Evolutionary conservation across 2,888 invertebrate species (phyloP).

Genomic region (Phengaris arion): DNA sequence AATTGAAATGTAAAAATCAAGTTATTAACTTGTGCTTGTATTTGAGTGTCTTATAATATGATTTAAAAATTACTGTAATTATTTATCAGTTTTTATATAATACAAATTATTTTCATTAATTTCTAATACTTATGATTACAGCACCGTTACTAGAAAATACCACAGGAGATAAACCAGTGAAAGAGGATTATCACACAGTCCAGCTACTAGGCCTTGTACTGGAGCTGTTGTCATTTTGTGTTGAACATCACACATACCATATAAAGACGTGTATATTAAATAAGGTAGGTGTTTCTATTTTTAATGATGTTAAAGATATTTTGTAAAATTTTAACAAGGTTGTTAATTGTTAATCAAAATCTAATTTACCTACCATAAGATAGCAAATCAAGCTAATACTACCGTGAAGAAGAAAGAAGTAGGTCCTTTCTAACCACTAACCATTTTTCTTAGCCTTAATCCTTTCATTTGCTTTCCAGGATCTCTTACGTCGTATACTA

Average conservation of each 20-base stretch:
- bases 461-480: slow-evolving; percentile 61
- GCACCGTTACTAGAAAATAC: slow-evolving; percentile 97
- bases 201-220: slow-evolving; percentile 96
- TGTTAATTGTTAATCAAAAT: too few relatives aligned
- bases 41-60: background rate
- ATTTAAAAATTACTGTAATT: too few relatives aligned
- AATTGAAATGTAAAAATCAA: too few relatives aligned
- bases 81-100: too few relatives aligned
- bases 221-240: slow-evolving; percentile 98
- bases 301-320: background rate
- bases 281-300: slow-evolving; percentile 75
- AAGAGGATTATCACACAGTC: slow-evolving; percentile 98
- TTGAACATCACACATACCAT: slow-evolving; percentile 99
- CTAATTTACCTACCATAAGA: too few relatives aligned
- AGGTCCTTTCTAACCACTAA: background rate
- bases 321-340: background rate
- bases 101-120: background rate
- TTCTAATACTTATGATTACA: slow-evolving; percentile 46
- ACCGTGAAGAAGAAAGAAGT: background rate
- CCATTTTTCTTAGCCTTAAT: background rate
- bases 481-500: slow-evolving; percentile 95
- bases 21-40: too few relatives aligned
- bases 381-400: background rate
- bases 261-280: slow-evolving; percentile 98
- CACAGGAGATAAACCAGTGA: slow-evolving; percentile 90